These are phyloP conservation scores for Pinctada fucata DNA, from an alignment of 2,888 invertebrate genomes.

Conservation along the genomic window DNA sequence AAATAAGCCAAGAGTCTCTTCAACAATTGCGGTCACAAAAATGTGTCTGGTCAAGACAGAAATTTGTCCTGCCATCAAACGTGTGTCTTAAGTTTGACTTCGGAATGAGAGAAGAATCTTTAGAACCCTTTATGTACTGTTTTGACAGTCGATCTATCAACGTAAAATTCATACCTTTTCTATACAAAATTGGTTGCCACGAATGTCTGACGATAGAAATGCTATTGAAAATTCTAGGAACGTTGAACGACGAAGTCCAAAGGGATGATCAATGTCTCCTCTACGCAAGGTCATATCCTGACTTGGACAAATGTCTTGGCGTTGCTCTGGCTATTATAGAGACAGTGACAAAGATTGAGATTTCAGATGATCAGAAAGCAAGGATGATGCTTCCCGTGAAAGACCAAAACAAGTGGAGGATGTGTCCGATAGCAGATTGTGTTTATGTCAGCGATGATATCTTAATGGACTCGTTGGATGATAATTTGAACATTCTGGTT, in stretches of 20 bases:
- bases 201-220: conserved; percentile 25
- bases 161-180: conserved; percentile 17
- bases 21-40: neutral
- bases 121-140: neutral
- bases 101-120: neutral
- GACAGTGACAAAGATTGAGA: neutral
- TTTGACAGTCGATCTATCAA: neutral
- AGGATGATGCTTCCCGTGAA: conserved; percentile 16
- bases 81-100: neutral
- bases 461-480: conserved; percentile 3
- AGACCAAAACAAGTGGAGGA: neutral
- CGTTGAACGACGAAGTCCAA: conserved; percentile 15
- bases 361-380: neutral
- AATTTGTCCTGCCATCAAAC: neutral
- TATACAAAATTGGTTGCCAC: conserved; percentile 39
- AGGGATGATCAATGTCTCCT: no score
- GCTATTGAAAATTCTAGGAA: conserved; percentile 23
- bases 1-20: no score
- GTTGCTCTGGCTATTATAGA: neutral
- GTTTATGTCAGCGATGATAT: conserved; percentile 12
- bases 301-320: no score
- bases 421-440: conserved; percentile 20
- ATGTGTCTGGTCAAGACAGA: neutral
- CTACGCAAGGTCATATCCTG: neutral
- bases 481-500: conserved; percentile 52